Conservation (phyloP, 2,113 vertebrate genomes). For the Archilochus colubris region DNA sequence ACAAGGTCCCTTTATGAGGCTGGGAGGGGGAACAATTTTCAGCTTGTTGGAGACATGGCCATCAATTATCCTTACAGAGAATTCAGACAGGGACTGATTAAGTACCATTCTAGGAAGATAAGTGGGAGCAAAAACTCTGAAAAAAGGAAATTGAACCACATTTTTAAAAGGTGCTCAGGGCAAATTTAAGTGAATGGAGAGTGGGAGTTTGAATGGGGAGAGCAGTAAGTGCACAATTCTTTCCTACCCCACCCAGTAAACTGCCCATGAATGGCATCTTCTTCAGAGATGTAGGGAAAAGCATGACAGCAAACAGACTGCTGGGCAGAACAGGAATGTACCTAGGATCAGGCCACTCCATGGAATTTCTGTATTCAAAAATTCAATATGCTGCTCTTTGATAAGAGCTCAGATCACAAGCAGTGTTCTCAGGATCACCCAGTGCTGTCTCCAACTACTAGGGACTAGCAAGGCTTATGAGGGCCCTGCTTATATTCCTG, state of each 20-base stretch:
- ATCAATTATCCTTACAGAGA: conserved; percentile 7
- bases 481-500: background rate
- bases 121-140: background rate
- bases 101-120: background rate
- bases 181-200: background rate
- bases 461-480: background rate
- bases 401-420: background rate
- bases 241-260: background rate
- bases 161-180: background rate
- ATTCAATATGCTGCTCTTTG: background rate
- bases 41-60: background rate
- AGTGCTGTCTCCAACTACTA: background rate
- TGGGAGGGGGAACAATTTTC: background rate
- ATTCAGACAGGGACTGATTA: conserved; percentile 29
- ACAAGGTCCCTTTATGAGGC: conserved; percentile 36
- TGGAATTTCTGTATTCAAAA: background rate
- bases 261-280: background rate
- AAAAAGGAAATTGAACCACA: background rate
- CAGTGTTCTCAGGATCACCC: background rate
- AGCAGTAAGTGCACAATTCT: background rate
- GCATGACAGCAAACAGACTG: background rate
- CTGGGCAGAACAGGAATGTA: background rate
- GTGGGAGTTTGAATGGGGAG: background rate
- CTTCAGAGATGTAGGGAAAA: background rate
- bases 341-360: background rate